These are phyloP conservation scores for Chelmon rostratus DNA, from an alignment of 2,797 vertebrate species.

Conservation along the genomic window DNA sequence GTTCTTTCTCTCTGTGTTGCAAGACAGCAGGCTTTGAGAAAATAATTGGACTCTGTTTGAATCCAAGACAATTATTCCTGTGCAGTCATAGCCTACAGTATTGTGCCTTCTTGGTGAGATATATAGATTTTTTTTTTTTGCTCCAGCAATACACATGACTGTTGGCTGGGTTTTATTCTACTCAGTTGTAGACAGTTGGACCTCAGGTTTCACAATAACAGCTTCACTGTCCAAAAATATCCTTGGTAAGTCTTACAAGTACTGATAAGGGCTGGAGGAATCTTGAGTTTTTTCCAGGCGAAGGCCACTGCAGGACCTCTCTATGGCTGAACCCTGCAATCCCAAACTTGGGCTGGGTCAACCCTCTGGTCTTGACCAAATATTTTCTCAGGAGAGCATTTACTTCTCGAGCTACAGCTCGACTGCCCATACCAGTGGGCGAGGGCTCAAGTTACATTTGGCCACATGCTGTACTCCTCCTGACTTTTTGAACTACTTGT, in stretches of 20 bases:
- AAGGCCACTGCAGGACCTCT: slow-evolving; percentile 30
- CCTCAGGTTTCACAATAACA: slow-evolving; percentile 52
- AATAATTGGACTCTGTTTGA: slow-evolving; percentile 67
- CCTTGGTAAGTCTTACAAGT: slow-evolving; percentile 29
- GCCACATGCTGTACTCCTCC: slow-evolving; percentile 36
- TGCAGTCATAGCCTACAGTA: slow-evolving; percentile 40
- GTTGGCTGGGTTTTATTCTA: slow-evolving; percentile 12
- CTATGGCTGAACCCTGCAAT: slow-evolving; percentile 40
- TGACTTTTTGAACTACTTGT: slow-evolving; percentile 58
- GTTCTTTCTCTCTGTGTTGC: slow-evolving; percentile 29
- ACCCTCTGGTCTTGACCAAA: slow-evolving; percentile 58
- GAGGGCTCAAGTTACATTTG: slow-evolving; percentile 46
- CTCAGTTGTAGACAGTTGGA: slow-evolving; percentile 28
- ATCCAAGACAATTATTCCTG: slow-evolving; percentile 47
- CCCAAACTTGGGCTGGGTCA: slow-evolving; percentile 37
- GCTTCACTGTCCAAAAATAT: slow-evolving; percentile 35
- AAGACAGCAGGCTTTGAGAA: slow-evolving; percentile 48
- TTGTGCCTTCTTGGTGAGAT: slow-evolving; percentile 36
- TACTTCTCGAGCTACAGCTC: slow-evolving; percentile 43
- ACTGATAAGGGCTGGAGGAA: slow-evolving; percentile 41
- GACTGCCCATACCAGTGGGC: slow-evolving; percentile 21
- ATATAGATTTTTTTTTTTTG: slow-evolving; percentile 17
- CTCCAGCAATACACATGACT: slow-evolving; percentile 10
- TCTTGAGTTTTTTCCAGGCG: slow-evolving; percentile 52
- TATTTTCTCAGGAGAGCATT: slow-evolving; percentile 67